Base-by-base conservation (phyloP, 2,113 vertebrate species). In the Pyxicephalus adspersus region DNA sequence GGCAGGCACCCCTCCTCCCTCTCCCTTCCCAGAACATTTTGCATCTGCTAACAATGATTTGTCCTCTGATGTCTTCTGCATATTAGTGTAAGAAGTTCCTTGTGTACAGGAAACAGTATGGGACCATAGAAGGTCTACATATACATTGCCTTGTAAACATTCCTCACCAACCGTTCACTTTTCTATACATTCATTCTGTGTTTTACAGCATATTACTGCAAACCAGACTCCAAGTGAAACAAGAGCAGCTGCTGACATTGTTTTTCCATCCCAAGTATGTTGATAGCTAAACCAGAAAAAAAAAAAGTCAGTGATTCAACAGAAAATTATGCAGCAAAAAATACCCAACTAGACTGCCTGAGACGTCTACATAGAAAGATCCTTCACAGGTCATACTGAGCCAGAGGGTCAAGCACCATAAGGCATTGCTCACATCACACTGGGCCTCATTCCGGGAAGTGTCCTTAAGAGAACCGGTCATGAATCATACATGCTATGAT, bases 1-100 rank as follows among this genome's bases (percentile, higher is more conserved):
- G 51, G 15, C 54, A n/a, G 4, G 13, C 26, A 16, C 17, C 67
- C 38, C 23, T 22, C 45, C 45, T 22, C 45, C 23, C 45, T 2
- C 22, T 26, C 22, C 45, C 31, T 38, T 8, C 38, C 38, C 38
- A 45, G 38, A 22, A 26, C 1, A 25, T 25, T 71, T 71, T 71
- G 50, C 67, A 71, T 71, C 23, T 22, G 67, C 68, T 72, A 72
- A 72, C 68, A 72, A 54, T 52, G 52, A 70, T 70, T n/a, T 26
- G 67, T 28, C 52, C 23, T 70, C 45, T 52, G 45, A 70, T 11
- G 65, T 68, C 65, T 25, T 23, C 20, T 50, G 18, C 34, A 5
- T 70, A 16, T 50, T 50, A 68, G 13, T 51, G 50, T 19, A 18
- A 26, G 22, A 16, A 4, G 20, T 51, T 19, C 6, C 38, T 38